These are phyloP conservation scores for Marcusenius ussheri DNA, from an alignment of 2,113 vertebrate genomes.

Conservation along the genomic window DNA sequence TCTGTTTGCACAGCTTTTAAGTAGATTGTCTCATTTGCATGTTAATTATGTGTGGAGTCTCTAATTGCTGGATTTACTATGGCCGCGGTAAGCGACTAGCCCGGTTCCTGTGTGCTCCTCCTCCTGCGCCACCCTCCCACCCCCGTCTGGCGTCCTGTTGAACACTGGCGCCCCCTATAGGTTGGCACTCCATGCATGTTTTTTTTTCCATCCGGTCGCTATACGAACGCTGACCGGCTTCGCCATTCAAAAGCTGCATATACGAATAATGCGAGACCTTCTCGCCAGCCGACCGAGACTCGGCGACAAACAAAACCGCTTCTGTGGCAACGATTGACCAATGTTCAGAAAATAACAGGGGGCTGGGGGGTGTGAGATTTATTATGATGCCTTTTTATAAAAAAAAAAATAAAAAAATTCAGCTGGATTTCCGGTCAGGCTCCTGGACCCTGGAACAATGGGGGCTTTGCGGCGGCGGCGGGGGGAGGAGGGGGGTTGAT, in stretches of 20 bases:
- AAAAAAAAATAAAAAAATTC: neutral
- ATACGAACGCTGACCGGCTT: constrained; percentile 49
- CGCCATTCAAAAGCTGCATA: constrained; percentile 51
- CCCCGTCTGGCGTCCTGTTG: constrained; percentile 7
- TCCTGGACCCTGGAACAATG: neutral
- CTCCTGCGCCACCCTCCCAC: constrained; percentile 15
- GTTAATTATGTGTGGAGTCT: constrained; percentile 66
- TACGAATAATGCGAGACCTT: neutral
- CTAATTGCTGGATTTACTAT: constrained; percentile 67
- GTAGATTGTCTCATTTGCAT: constrained; percentile 70
- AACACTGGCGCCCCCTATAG: constrained; percentile 10
- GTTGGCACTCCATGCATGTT: constrained; percentile 51
- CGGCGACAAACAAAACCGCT: neutral
- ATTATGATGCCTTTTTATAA: neutral
- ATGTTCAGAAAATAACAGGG: neutral
- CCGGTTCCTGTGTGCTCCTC: constrained; percentile 34
- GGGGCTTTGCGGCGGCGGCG: neutral
- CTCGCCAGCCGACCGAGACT: neutral
- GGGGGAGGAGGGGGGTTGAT: neutral
- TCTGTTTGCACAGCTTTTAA: constrained; percentile 59
- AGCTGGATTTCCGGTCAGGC: neutral
- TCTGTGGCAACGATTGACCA: neutral
- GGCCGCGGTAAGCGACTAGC: constrained; percentile 38
- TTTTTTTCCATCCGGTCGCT: constrained; percentile 50
- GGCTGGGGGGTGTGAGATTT: neutral